These are phyloP conservation scores for Gastracanthus pulcherrimus DNA, from an alignment of 2,888 invertebrate species.

Conservation along the genomic window DNA sequence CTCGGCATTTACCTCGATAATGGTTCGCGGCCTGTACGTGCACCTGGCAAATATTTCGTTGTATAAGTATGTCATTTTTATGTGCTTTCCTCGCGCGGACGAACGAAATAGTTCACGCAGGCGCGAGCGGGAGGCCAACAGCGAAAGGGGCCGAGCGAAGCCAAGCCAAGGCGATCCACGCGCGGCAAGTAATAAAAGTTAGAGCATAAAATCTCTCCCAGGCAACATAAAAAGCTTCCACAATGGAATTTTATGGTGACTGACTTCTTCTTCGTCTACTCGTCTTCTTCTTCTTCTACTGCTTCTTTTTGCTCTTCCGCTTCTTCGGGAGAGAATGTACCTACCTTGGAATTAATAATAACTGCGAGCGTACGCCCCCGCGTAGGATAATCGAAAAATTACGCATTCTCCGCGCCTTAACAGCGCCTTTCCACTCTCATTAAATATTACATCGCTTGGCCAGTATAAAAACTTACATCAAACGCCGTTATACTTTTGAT, in stretches of 20 bases:
- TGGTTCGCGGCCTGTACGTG: no score
- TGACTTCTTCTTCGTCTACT: conserved; percentile 33
- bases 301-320: background rate
- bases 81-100: background rate
- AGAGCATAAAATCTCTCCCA: conserved; percentile 53
- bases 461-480: background rate
- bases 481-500: background rate
- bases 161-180: background rate
- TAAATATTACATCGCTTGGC: conserved; percentile 22
- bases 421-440: conserved; percentile 21
- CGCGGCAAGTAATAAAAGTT: conserved; percentile 51
- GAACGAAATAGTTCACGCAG: background rate
- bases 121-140: background rate
- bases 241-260: conserved; percentile 57
- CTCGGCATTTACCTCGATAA: no score
- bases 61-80: no score
- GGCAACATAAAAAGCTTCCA: conserved; percentile 49
- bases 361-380: conserved; percentile 16
- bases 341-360: conserved; percentile 51
- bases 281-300: background rate
- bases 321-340: conserved; percentile 19
- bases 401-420: conserved; percentile 12
- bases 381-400: conserved; percentile 48
- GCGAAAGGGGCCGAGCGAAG: background rate
- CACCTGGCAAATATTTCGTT: no score